Conservation (phyloP, 2,888 invertebrate genomes). For the Vannuccia rotundouncinata region DNA sequence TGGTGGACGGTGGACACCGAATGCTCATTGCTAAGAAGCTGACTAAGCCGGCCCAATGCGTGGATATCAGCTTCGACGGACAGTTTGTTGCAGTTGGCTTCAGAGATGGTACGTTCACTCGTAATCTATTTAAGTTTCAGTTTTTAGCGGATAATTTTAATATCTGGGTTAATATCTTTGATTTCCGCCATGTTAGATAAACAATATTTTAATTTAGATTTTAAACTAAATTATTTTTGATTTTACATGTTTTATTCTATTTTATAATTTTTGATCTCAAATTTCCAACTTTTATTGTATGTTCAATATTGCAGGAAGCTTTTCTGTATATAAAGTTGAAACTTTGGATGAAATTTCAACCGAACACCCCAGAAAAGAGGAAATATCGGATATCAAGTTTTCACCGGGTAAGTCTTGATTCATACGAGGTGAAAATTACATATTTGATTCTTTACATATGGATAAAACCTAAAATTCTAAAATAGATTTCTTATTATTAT, state of each 20-base stretch:
- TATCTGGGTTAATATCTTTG: neutral
- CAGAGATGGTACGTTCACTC: slow-evolving; percentile 52
- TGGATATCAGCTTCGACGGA: slow-evolving; percentile 56
- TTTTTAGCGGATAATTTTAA: neutral
- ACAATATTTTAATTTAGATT: neutral
- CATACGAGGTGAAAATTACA: too few relatives aligned
- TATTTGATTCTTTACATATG: neutral
- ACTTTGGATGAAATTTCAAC: slow-evolving; percentile 52
- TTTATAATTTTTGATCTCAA: neutral
- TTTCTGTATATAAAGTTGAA: slow-evolving; percentile 53
- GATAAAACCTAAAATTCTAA: neutral
- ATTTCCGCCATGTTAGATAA: neutral
- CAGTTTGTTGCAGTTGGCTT: slow-evolving; percentile 56
- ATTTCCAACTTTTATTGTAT: neutral
- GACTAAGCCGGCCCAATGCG: slow-evolving; percentile 52
- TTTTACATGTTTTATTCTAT: neutral
- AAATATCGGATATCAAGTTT: slow-evolving; percentile 57
- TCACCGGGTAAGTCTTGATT: slow-evolving; percentile 52
- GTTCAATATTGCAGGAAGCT: slow-evolving; percentile 49
- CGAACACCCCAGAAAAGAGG: slow-evolving; percentile 56
- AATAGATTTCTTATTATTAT: too few relatives aligned
- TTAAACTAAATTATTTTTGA: neutral
- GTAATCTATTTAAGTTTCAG: too few relatives aligned
- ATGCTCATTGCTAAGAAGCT: slow-evolving; percentile 51
- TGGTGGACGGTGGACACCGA: slow-evolving; percentile 44